phyloP scores from a whole-genome alignment of 2,797 vertebrate species.

The Argentina silus region DNA sequence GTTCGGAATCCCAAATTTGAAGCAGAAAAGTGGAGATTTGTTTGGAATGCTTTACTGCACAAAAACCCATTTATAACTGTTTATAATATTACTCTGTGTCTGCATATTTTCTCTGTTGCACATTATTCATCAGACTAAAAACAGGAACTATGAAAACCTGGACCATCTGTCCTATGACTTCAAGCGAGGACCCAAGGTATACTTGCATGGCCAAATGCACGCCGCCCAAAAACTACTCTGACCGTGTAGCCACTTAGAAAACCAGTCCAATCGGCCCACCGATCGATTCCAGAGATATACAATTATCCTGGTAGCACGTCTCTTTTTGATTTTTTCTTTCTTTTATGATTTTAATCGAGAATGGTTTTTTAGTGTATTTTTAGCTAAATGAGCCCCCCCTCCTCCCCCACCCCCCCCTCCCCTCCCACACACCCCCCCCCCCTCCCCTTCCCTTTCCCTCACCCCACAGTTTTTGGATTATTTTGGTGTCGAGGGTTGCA shows the following conservation, averaged over 20 bases:
- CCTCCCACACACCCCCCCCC: conserved; percentile 76
- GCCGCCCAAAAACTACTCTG: conserved; percentile 99
- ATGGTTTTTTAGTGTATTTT: conserved; percentile 73
- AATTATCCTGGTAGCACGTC: conserved; percentile 88
- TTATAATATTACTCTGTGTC: conserved; percentile 99
- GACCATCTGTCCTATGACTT: conserved; percentile 99
- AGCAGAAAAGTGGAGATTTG: conserved; percentile 96
- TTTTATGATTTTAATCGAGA: conserved; percentile 82
- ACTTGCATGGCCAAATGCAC: conserved; percentile 99
- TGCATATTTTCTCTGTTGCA: conserved; percentile 99
- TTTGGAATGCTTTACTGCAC: conserved; percentile 99
- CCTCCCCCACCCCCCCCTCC: too few relatives aligned
- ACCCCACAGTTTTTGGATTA: conserved; percentile 50
- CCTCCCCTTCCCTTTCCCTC: conserved; percentile 45
- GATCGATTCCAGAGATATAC: conserved; percentile 79
- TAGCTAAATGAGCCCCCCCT: conserved; percentile 65
- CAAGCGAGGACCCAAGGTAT: conserved; percentile 99
- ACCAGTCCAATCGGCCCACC: conserved; percentile 84
- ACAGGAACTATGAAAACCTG: conserved; percentile 99
- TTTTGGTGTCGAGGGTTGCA: conserved; percentile 88
- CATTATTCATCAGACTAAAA: conserved; percentile 99
- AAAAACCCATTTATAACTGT: conserved; percentile 97
- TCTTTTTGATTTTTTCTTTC: conserved; percentile 78
- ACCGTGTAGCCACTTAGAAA: conserved; percentile 87
- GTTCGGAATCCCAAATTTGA: conserved; percentile 90